These are phyloP conservation scores for Ammospiza caudacuta DNA, from an alignment of 2,113 vertebrate species.

Conservation along the genomic window DNA sequence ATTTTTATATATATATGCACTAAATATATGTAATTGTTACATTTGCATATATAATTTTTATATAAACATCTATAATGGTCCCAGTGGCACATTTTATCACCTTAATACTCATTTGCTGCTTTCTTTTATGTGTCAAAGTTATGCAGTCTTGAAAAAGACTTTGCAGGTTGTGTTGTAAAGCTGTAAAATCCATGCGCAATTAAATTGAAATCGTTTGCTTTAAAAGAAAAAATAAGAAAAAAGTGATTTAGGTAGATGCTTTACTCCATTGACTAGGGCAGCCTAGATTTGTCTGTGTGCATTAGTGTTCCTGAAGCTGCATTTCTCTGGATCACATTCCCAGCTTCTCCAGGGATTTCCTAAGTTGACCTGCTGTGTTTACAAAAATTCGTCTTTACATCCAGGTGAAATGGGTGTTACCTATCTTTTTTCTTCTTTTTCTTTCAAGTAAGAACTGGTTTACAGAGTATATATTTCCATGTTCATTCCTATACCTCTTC, in stretches of 20 bases:
- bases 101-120: not conserved
- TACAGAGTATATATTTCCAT: not conserved
- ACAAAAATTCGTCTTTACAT: not conserved
- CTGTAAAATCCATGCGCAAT: not conserved
- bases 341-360: not conserved
- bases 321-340: not conserved
- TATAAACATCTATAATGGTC: not conserved
- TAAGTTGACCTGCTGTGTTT: not conserved
- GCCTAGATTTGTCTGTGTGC: not conserved
- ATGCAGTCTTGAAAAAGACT: not conserved
- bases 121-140: not conserved
- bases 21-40: not conserved
- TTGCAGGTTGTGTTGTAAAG: not conserved
- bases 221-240: not conserved
- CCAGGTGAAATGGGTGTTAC: not conserved
- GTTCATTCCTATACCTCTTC: not conserved
- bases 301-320: not conserved
- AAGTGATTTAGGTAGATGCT: not conserved
- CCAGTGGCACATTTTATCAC: not conserved
- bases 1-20: no score
- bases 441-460: not conserved
- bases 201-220: not conserved
- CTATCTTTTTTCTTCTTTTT: not conserved
- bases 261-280: not conserved
- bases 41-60: not conserved